These are phyloP conservation scores for Hydrochoerus hydrochaeris DNA, from an alignment of 2,113 vertebrate species.

Conservation along the genomic window DNA sequence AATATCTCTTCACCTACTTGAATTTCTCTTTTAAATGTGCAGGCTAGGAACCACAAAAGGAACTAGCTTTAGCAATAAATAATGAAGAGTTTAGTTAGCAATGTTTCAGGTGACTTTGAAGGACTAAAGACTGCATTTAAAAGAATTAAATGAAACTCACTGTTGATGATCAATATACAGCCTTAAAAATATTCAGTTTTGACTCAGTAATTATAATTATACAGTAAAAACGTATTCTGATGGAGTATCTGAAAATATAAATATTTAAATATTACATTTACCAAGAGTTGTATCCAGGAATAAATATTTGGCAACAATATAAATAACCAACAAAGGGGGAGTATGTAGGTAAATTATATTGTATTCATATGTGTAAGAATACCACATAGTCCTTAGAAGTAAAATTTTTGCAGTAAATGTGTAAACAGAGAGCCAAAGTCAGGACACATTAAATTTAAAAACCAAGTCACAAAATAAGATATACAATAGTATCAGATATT, in stretches of 20 bases:
- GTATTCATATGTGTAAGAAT: not conserved
- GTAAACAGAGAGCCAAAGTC: not conserved
- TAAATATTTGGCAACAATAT: not conserved
- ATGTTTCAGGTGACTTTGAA: slow-evolving; percentile 21
- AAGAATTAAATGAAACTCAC: slow-evolving; percentile 50
- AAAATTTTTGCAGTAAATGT: slow-evolving; percentile 29
- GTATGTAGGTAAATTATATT: not conserved
- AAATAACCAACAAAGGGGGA: not conserved
- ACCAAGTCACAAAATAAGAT: not conserved
- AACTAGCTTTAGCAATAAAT: slow-evolving; percentile 31
- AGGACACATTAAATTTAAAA: slow-evolving; percentile 1
- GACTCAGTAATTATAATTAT: not conserved
- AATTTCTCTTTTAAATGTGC: slow-evolving; percentile 53
- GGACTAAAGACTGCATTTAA: not conserved
- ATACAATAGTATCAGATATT: not conserved
- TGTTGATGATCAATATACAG: not conserved
- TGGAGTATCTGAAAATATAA: not conserved
- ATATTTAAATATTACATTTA: not conserved
- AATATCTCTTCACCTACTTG: slow-evolving; percentile 39
- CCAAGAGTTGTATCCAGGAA: not conserved
- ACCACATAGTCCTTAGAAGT: not conserved
- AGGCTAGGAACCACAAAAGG: slow-evolving; percentile 43
- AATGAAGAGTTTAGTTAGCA: slow-evolving; percentile 53
- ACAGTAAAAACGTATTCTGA: not conserved
- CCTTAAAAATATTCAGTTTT: not conserved